These are phyloP conservation scores for Saimiri boliviensis DNA, from an alignment of 2,113 vertebrate species.

Conservation along the genomic window DNA sequence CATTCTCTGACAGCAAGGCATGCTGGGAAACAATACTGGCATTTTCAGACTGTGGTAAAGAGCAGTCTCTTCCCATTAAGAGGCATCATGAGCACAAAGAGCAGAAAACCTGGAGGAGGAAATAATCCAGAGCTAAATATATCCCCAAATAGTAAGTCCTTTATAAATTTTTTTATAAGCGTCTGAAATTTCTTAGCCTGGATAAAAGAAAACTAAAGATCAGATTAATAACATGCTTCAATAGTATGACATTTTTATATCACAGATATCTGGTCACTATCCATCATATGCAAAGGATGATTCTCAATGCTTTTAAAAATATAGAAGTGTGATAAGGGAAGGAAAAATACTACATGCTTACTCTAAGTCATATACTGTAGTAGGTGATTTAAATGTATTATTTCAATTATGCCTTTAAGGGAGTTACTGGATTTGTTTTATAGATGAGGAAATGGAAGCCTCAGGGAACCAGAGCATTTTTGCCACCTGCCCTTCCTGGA, in stretches of 20 bases:
- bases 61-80: not conserved
- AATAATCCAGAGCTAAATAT: not conserved
- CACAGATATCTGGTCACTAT: not conserved
- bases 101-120: not conserved
- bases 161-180: not conserved
- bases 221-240: not conserved
- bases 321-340: not conserved
- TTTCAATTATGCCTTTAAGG: not conserved
- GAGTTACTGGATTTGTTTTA: not conserved
- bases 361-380: not conserved
- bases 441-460: not conserved
- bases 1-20: not conserved
- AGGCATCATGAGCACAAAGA: not conserved
- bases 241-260: not conserved
- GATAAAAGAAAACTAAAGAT: not conserved
- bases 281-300: not conserved
- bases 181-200: not conserved
- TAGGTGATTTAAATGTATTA: not conserved
- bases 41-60: not conserved
- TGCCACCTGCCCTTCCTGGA: not conserved
- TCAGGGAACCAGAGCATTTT: not conserved
- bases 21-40: not conserved
- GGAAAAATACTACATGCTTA: not conserved
- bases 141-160: not conserved
- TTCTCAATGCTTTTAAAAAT: not conserved